These are phyloP conservation scores for Urocolius indicus DNA, from an alignment of 2,113 vertebrate species.

Conservation along the genomic window DNA sequence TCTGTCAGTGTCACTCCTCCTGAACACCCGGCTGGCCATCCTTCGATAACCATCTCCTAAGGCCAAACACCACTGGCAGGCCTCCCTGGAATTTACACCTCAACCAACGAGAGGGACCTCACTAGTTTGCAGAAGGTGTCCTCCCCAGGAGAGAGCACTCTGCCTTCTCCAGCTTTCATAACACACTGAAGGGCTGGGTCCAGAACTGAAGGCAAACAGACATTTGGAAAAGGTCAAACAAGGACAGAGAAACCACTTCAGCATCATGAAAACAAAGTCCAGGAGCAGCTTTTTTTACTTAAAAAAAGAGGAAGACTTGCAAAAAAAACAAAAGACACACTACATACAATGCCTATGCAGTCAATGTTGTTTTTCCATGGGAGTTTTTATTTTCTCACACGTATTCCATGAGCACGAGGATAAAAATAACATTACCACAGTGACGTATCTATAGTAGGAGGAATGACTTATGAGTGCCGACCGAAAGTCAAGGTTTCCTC, in stretches of 20 bases:
- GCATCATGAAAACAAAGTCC: neutral
- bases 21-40: neutral
- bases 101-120: neutral
- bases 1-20: neutral
- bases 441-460: conserved; percentile 23
- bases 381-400: conserved; percentile 28
- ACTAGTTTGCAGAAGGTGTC: neutral
- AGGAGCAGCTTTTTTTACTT: neutral
- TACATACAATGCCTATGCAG: neutral
- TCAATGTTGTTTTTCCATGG: neutral
- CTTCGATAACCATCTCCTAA: neutral
- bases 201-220: conserved; percentile 1
- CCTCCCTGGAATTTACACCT: neutral
- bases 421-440: conserved; percentile 54
- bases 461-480: conserved; percentile 39
- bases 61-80: neutral
- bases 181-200: neutral
- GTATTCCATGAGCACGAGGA: neutral
- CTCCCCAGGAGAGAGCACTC: neutral
- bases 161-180: conserved; percentile 15
- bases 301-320: neutral
- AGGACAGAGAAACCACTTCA: conserved; percentile 55
- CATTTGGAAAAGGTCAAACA: conserved; percentile 54
- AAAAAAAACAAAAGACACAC: neutral
- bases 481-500: conserved; percentile 43